Percentiles rank a stretch among this genome's conserved stretches.
Evolutionary conservation across 2,888 invertebrate genomes (phyloP).

Genomic region (Meganola albula): DNA sequence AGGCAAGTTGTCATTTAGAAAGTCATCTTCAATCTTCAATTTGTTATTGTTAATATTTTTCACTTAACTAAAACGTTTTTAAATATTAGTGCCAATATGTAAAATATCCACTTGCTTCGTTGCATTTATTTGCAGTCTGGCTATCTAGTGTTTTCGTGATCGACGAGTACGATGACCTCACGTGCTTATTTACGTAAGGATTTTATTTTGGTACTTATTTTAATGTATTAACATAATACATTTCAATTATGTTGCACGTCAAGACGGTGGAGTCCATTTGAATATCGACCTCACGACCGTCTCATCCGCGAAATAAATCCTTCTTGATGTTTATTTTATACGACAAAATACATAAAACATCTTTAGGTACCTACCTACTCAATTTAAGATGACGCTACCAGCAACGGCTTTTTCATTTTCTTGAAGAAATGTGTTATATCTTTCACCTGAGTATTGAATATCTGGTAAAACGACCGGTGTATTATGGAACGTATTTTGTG

Average conservation of each 20-base stretch:
- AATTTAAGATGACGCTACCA: conserved; percentile 6
- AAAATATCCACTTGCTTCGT: too few species aligned
- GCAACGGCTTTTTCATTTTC: conserved; percentile 16
- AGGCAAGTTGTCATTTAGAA: too few species aligned
- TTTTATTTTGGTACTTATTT: conserved; percentile 40
- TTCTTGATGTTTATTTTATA: conserved; percentile 26
- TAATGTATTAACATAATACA: conserved; percentile 56
- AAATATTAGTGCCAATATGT: too few species aligned
- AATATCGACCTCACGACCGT: conserved; percentile 58
- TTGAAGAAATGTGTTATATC: not conserved
- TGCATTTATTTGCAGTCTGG: too few species aligned
- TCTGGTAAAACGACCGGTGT: too few species aligned
- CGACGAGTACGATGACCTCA: conserved; percentile 36
- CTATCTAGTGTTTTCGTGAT: too few species aligned
- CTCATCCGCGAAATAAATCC: conserved; percentile 28
- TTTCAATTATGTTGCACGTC: conserved; percentile 61
- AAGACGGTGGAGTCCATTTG: conserved; percentile 55
- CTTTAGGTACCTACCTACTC: not conserved
- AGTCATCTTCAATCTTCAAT: too few species aligned
- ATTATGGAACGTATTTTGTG: too few species aligned
- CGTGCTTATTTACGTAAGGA: conserved; percentile 26
- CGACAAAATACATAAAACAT: conserved; percentile 10
- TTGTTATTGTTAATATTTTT: too few species aligned
- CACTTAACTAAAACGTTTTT: too few species aligned
- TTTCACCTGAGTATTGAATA: too few species aligned